Base-by-base conservation (phyloP, 2,888 invertebrate genomes). In the Lymantria monacha region DNA sequence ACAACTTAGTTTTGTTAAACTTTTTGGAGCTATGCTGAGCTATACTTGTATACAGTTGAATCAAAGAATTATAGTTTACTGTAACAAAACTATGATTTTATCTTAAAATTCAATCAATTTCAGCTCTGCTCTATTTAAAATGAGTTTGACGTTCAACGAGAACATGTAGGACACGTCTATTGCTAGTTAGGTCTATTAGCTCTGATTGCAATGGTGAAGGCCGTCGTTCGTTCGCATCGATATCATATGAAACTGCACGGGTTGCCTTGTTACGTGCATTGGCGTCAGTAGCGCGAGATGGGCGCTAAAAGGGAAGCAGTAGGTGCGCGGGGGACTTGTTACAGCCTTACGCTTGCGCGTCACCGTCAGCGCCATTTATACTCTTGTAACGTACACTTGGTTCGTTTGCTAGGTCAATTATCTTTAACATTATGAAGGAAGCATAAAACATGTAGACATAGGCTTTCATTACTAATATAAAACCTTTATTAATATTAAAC, bases 321-420 rank as follows among this genome's bases (percentile, higher is more conserved):
- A 76, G 12, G 49, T 67, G 77, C 59, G 79, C 85, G 73, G 83
- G 86, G 70, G 80, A 76, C 63, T 67, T 74, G 65, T 70, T 67
- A 56, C 69, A 57, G 55, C 69, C 63, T 65, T 71, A 79, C 85
- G 87, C 85, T 76, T 87, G 87, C 87, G 87, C 85, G 53, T 53
- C 59, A 44, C 71, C 57, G 56, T 59, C 73, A 69, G 54, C 76
- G 76, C 78, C 80, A 81, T 83, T 81, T 81, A 81, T 81, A 76
- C 76, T 71, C 79, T 74, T 79, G 79, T 83, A 83, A 79, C 77
- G 71, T 76, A 77, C 79, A 74, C 75, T 75, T 74, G 75, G 77
- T 81, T 83, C 81, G 84, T 83, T 85, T 81, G 78, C 79, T 80
- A 76, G 74, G 71, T 81, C 84, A 86, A 85, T 87, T 87, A 85